Evolutionary conservation across 2,888 invertebrate species (phyloP).

Genomic region (Aphodius sticticus): DNA sequence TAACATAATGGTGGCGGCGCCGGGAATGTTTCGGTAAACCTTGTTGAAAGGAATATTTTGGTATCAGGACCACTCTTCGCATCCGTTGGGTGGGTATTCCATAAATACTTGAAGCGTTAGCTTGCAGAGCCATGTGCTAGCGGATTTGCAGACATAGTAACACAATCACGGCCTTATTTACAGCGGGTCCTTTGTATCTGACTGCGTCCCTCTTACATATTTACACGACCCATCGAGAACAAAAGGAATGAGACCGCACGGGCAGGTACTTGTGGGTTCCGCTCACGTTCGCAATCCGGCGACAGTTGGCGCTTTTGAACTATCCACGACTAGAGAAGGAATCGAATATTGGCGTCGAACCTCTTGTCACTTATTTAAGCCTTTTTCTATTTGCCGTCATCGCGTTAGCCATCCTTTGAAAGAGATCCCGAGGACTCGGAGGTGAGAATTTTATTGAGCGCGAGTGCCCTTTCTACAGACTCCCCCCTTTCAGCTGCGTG

Average conservation of each 20-base stretch:
- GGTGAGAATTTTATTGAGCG: slow-evolving; percentile 4
- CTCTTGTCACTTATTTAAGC: neutral
- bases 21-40: no score
- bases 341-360: neutral
- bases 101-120: neutral
- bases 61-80: neutral
- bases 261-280: slow-evolving; percentile 4
- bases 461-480: neutral
- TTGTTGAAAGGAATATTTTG: no score
- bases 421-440: neutral
- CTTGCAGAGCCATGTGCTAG: neutral
- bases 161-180: slow-evolving; percentile 22
- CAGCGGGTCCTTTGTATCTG: slow-evolving; percentile 17
- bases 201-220: slow-evolving; percentile 18
- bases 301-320: slow-evolving; percentile 16
- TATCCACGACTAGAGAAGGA: neutral
- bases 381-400: slow-evolving; percentile 4
- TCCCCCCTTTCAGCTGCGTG: neutral
- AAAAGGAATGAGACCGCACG: slow-evolving; percentile 15
- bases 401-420: neutral
- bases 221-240: slow-evolving; percentile 13
- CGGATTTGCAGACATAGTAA: neutral
- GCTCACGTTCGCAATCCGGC: slow-evolving; percentile 20
- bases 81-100: neutral
- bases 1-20: no score